phyloP scores from a whole-genome alignment of 2,797 vertebrate genomes.

The Trichosurus vulpecula region DNA sequence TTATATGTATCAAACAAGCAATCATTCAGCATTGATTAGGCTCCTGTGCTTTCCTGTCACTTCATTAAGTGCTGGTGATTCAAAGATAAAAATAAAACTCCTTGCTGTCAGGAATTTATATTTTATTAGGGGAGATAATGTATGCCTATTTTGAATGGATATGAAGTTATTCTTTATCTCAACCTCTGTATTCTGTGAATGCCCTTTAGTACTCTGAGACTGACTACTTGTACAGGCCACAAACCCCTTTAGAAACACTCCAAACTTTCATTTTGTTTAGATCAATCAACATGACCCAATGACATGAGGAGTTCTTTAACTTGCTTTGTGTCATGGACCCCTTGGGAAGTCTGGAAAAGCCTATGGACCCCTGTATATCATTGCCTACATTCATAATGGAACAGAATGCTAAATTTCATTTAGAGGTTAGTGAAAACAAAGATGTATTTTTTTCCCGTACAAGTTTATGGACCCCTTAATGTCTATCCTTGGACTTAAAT shows the following conservation, averaged over 20 bases:
- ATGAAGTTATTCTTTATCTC: background rate
- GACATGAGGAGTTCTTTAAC: background rate
- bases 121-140: background rate
- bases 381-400: background rate
- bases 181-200: background rate
- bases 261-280: background rate
- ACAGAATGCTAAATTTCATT: background rate
- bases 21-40: background rate
- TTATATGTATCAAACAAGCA: slow-evolving; percentile 23
- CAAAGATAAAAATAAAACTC: background rate
- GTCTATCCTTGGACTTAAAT: background rate
- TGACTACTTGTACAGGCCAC: background rate
- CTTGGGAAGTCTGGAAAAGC: background rate
- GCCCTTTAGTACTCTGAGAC: background rate
- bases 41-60: background rate
- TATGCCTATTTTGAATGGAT: background rate
- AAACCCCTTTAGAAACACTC: background rate
- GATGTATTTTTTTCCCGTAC: background rate
- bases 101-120: background rate
- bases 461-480: background rate
- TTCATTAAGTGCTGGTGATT: background rate
- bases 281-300: background rate
- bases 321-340: background rate
- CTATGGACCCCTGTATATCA: background rate
- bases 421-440: background rate